Percentiles rank a stretch among this genome's conserved stretches.
Evolutionary conservation across 92 coral and sea anemone species (phyloP).

Genomic region (Palythoa grandis): DNA sequence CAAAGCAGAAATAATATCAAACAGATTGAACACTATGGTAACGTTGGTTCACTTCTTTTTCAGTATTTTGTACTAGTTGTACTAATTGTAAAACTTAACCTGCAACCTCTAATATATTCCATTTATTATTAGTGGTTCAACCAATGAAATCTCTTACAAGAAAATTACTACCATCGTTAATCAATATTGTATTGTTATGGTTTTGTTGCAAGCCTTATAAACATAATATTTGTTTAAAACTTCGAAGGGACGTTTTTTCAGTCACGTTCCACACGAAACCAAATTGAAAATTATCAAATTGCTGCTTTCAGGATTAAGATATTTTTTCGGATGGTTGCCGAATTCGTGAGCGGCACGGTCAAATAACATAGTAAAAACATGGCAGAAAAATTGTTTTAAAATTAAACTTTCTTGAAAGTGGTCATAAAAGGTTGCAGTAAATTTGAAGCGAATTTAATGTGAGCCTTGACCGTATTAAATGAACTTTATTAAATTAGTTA

Average conservation of each 20-base stretch:
- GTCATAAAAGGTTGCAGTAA: too few species aligned
- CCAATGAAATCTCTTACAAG: neutral
- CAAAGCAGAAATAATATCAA: too few species aligned
- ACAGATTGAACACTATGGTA: too few species aligned
- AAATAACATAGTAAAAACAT: neutral
- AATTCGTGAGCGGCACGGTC: neutral
- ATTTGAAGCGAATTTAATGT: too few species aligned
- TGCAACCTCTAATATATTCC: neutral
- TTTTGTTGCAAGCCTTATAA: neutral
- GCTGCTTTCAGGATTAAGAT: neutral
- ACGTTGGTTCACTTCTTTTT: too few species aligned
- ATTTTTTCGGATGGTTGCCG: neutral
- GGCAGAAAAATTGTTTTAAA: too few species aligned
- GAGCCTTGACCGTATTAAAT: too few species aligned
- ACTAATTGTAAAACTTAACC: neutral
- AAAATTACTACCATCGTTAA: neutral
- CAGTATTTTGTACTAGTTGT: too few species aligned
- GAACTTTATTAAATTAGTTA: too few species aligned
- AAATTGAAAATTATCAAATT: neutral
- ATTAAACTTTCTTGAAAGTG: too few species aligned
- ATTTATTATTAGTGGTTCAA: neutral
- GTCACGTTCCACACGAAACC: constrained; percentile 11
- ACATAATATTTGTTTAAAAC: neutral
- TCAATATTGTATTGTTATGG: neutral
- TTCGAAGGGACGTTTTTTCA: neutral